Conservation (phyloP, 2,888 invertebrate species). For the Slavum lentiscoides region DNA sequence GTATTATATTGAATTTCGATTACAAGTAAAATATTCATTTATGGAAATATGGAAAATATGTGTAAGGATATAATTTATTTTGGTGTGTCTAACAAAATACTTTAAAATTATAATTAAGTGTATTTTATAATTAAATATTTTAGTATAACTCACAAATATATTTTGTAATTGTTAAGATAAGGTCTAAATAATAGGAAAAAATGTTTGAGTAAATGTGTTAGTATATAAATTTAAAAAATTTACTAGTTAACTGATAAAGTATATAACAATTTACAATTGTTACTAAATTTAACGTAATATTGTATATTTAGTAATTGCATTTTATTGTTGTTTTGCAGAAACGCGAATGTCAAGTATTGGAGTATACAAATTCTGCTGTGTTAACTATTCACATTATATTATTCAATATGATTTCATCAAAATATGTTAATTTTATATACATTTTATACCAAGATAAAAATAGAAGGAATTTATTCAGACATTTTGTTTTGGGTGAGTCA, state of each 20-base stretch:
- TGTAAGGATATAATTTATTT: too few species aligned
- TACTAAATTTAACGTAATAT: neutral
- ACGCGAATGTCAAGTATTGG: neutral
- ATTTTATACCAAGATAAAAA: conserved; percentile 15
- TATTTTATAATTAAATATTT: too few species aligned
- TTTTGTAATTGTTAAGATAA: too few species aligned
- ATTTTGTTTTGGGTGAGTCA: conserved; percentile 31
- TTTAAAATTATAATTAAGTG: too few species aligned
- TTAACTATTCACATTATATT: conserved; percentile 11
- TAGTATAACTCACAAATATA: too few species aligned
- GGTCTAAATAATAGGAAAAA: too few species aligned
- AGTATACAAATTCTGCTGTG: neutral
- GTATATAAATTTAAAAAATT: too few species aligned
- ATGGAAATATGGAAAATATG: neutral
- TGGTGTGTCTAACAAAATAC: too few species aligned
- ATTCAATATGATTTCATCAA: conserved; percentile 39
- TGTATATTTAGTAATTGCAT: neutral
- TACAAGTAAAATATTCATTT: neutral
- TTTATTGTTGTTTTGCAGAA: conserved; percentile 24
- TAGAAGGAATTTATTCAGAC: conserved; percentile 1
- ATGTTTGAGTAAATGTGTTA: too few species aligned
- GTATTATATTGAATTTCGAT: neutral
- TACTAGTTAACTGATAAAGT: neutral
- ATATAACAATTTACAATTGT: neutral
- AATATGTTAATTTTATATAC: neutral